Evolutionary conservation across 2,888 invertebrate genomes (phyloP).

Genomic region (Hydrotaea cyrtoneurina): DNA sequence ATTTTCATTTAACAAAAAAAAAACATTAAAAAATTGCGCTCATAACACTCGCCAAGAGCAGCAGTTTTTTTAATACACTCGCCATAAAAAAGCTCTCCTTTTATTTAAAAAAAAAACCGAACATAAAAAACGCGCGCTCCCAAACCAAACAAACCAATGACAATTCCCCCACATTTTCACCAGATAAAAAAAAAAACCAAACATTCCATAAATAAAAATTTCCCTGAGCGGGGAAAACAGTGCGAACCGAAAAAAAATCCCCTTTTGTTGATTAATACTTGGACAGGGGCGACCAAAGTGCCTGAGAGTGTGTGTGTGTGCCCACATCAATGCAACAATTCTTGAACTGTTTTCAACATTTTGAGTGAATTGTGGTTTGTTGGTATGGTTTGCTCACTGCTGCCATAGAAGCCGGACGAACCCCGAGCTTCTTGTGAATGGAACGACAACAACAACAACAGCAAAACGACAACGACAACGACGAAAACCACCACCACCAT

Average conservation of each 20-base stretch:
- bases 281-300: not conserved
- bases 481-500: conserved; percentile 66
- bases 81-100: not conserved
- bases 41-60: not conserved
- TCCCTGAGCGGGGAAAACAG: conserved; percentile 18
- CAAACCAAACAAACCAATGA: not conserved
- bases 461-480: conserved; percentile 29
- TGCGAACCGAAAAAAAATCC: conserved; percentile 6
- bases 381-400: conserved; percentile 72
- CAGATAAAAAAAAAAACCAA: not conserved
- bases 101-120: not conserved
- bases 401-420: conserved; percentile 68
- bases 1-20: too few species aligned
- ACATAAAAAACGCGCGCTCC: conserved; percentile 3
- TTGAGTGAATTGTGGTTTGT: conserved; percentile 79
- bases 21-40: conserved; percentile 21
- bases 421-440: not conserved
- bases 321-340: conserved; percentile 31
- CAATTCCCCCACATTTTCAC: not conserved
- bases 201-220: conserved; percentile 14
- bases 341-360: conserved; percentile 56
- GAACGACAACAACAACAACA: conserved; percentile 66
- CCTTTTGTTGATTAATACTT: conserved; percentile 16
- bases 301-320: not conserved
- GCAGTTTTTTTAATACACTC: not conserved